Evolutionary conservation across 1,140 invertebrate species (phyloP), one percentile per base, ranked within the genome.

Genomic region (Drosophila baimaii): DNA sequence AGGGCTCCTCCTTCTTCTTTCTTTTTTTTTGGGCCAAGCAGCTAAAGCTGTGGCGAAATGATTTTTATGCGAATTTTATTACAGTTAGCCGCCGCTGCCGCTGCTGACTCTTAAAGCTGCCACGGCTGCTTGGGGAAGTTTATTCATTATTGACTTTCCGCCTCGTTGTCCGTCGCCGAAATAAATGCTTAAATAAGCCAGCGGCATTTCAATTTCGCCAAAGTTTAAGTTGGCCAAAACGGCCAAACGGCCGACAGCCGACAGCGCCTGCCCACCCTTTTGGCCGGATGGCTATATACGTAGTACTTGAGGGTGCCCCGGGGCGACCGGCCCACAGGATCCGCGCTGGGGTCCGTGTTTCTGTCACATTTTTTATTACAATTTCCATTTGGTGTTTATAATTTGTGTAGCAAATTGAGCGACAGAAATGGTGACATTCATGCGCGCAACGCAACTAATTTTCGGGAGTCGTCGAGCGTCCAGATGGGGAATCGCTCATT

Each of bases 51-150:
- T 64, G 72, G 58, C 70, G 41, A 89, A 89, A 89, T 88, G 68
- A 86, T 88, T 88, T 88, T 88, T 88, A 88, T 88, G 79, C 72
- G 83, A 88, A 88, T 88, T 88, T 88, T 88, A 88, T 88, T 88
- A 88, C 77, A 80, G 79, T 89, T 86, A 70, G 82, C 66, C 64
- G 66, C 27, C 33, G 74, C 33, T 44, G 82, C 66, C 64, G 66
- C 27, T 39, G 74, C 33, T 44, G 74, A 56, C 62, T 75, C 64
- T 89, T 88, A 74, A 89, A 80, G 84, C 59, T 52, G 44, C 56
- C 44, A 47, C 65, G 21, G 54, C 62, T 64, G 43, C 31, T 68
- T n/a, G 33, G 27, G 56, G 52, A 69, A 77, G 76, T 77, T 79
- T 71, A 71, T 83, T 80, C 64, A 83, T 89, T 88, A 88, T 88